phyloP scores from a whole-genome alignment of 2,113 vertebrate genomes.

The Salvator merianae region DNA sequence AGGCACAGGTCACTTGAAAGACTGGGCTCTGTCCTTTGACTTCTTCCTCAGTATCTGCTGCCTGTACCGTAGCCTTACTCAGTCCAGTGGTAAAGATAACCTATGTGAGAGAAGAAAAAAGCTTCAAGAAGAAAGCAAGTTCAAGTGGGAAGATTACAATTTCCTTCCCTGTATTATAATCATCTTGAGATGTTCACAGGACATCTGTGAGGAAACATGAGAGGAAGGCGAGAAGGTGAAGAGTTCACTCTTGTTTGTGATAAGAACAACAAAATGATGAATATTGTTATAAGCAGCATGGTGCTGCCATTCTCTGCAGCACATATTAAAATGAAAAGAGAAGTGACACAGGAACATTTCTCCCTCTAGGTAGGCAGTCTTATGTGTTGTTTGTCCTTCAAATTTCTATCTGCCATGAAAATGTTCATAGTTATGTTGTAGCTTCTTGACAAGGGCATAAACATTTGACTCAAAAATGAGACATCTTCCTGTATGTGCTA shows the following conservation, averaged over 20 bases:
- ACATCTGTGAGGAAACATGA: not conserved
- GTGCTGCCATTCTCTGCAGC: not conserved
- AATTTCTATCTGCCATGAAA: not conserved
- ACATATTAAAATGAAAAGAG: slow-evolving; percentile 14
- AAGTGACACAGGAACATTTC: slow-evolving; percentile 11
- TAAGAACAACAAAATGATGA: not conserved
- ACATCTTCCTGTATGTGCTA: not conserved
- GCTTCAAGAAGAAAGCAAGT: not conserved
- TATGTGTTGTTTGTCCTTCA: not conserved
- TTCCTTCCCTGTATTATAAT: not conserved
- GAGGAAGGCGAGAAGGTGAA: not conserved
- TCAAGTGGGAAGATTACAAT: not conserved
- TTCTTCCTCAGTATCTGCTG: no score
- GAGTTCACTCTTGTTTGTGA: not conserved
- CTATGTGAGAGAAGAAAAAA: not conserved
- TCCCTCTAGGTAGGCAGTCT: slow-evolving; percentile 11
- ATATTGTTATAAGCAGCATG: not conserved
- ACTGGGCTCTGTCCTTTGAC: no score
- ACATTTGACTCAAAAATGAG: not conserved
- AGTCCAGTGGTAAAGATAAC: no score
- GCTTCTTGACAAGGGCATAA: slow-evolving; percentile 7
- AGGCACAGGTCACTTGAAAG: no score
- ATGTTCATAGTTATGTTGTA: not conserved
- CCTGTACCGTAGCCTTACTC: no score
- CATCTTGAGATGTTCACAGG: not conserved